phyloP scores from a whole-genome alignment of 2,113 vertebrate species.

The Oryzias javanicus region DNA sequence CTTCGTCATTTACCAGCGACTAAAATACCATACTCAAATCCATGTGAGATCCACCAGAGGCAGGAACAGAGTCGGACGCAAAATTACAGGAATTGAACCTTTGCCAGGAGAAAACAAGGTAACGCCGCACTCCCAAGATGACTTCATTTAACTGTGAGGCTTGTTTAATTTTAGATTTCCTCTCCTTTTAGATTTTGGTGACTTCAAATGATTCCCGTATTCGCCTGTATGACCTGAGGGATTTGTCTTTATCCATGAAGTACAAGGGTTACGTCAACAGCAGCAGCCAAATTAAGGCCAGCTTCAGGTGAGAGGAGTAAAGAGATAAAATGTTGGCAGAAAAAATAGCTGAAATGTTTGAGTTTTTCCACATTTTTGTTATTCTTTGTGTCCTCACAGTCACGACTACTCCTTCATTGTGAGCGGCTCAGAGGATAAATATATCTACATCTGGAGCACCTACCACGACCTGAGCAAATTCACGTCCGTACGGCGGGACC shows the following conservation, averaged over 20 bases:
- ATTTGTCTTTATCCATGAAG: conserved; percentile 97
- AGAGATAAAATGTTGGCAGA: too few relatives aligned
- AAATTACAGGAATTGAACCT: conserved; percentile 98
- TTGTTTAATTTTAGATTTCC: not conserved
- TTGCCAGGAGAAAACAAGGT: conserved; percentile 99
- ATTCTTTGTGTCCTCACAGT: conserved; percentile 66
- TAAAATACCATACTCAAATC: conserved; percentile 98
- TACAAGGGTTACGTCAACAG: conserved; percentile 98
- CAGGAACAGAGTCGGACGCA: conserved; percentile 94
- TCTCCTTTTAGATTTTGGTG: conserved; percentile 86
- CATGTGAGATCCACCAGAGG: conserved; percentile 96
- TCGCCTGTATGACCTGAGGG: conserved; percentile 93
- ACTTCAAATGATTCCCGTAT: conserved; percentile 98
- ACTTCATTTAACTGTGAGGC: not conserved
- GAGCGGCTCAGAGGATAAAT: conserved; percentile 96
- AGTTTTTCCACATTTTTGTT: too few relatives aligned
- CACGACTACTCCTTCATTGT: conserved; percentile 98
- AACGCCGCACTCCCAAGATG: conserved; percentile 5
- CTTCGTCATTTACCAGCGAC: conserved; percentile 76
- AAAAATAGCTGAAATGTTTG: too few relatives aligned
- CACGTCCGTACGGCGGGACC: conserved; percentile 94
- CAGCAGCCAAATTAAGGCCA: conserved; percentile 99
- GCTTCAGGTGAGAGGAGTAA: conserved; percentile 86
- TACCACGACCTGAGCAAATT: conserved; percentile 98
- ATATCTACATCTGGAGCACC: conserved; percentile 99